Conservation (phyloP, 2,797 vertebrate genomes). For the Gadopsis bispinosus region DNA sequence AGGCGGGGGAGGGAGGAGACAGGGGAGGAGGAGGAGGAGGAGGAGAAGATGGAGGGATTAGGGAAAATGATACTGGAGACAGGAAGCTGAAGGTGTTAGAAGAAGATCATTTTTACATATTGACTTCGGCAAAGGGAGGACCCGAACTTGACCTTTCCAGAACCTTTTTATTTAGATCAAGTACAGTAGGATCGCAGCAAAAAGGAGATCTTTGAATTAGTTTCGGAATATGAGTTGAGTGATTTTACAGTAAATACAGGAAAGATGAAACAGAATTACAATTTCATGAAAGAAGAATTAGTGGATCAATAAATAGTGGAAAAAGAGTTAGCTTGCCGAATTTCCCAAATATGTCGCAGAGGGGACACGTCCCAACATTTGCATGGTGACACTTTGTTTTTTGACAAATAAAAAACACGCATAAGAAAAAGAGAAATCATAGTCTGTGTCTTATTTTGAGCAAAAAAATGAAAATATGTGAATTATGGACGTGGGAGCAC, state of each 20-base stretch:
- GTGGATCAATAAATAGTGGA: not conserved
- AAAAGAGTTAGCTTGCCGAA: not conserved
- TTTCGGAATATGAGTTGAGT: not conserved
- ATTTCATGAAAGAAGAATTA: not conserved
- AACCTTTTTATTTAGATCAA: not conserved
- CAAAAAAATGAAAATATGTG: constrained; percentile 24
- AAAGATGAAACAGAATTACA: not conserved
- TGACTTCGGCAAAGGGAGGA: constrained; percentile 41
- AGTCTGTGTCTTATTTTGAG: not conserved
- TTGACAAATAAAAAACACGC: not conserved
- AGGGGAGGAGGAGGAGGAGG: not conserved
- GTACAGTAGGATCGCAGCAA: not conserved
- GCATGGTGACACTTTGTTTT: not conserved
- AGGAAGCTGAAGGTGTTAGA: constrained; percentile 31
- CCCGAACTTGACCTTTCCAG: constrained; percentile 34
- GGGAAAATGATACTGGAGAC: constrained; percentile 6
- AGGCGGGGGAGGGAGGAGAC: constrained; percentile 16
- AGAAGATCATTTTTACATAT: constrained; percentile 26
- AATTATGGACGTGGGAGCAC: constrained; percentile 10
- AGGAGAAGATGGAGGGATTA: constrained; percentile 31
- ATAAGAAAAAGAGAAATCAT: not conserved
- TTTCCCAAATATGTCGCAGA: not conserved
- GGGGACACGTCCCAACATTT: not conserved
- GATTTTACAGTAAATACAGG: not conserved
- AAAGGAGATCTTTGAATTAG: not conserved